These are phyloP conservation scores for Zoanthus solanderi DNA, from an alignment of 92 coral and sea anemone genomes.

Conservation along the genomic window DNA sequence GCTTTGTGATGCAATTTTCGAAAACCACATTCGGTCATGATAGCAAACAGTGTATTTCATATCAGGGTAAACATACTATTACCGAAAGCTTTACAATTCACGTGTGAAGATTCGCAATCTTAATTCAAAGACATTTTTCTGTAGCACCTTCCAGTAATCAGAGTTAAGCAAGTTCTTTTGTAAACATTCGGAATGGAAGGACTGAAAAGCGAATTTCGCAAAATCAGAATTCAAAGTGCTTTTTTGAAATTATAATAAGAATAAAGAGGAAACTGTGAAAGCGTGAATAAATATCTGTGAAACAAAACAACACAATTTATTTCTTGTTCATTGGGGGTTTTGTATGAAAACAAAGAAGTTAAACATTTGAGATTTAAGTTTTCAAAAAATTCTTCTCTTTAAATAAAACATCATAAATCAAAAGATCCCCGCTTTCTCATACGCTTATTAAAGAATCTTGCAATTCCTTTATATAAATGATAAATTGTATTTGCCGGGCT, in stretches of 20 bases:
- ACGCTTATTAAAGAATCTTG: slow-evolving; percentile 21
- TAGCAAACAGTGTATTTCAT: slow-evolving; percentile 2
- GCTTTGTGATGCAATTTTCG: slow-evolving; percentile 3
- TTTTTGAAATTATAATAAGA: slow-evolving; percentile 18
- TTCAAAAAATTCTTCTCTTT: background rate
- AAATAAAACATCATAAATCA: background rate
- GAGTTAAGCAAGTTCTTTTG: slow-evolving; percentile 28
- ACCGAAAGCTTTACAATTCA: slow-evolving; percentile 31
- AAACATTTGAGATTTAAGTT: background rate
- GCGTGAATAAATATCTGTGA: background rate
- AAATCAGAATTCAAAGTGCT: slow-evolving; percentile 1
- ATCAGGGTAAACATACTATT: slow-evolving; percentile 30
- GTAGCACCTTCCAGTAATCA: slow-evolving; percentile 37
- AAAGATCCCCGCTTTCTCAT: background rate
- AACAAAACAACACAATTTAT: background rate
- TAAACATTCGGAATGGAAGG: slow-evolving; percentile 22
- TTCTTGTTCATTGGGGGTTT: background rate
- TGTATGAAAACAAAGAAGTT: background rate
- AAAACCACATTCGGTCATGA: slow-evolving; percentile 27
- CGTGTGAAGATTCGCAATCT: slow-evolving; percentile 9
- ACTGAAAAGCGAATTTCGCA: slow-evolving; percentile 5
- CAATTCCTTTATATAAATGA: slow-evolving; percentile 21
- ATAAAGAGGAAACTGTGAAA: background rate
- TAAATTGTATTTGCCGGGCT: slow-evolving; percentile 16
- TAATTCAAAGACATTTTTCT: slow-evolving; percentile 46